These are phyloP conservation scores for Melozone crissalis DNA, from an alignment of 2,113 vertebrate species.

Conservation along the genomic window DNA sequence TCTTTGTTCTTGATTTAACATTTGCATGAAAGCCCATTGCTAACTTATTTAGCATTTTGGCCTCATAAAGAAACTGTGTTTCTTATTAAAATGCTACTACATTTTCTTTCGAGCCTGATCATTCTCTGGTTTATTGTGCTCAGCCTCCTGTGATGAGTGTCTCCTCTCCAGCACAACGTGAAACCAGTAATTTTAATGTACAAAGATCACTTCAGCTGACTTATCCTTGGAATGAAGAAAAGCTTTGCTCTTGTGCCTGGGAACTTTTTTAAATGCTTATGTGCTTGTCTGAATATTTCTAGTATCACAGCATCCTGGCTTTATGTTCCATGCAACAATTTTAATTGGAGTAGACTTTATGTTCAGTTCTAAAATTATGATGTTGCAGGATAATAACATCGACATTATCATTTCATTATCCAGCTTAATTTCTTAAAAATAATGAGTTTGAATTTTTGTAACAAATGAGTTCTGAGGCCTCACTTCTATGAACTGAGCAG, in stretches of 20 bases:
- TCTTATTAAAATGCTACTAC: not conserved
- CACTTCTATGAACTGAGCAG: not conserved
- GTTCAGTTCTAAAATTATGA: not conserved
- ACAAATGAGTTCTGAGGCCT: not conserved
- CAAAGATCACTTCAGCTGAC: constrained; percentile 48
- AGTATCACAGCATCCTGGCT: constrained; percentile 2
- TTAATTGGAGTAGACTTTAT: constrained; percentile 38
- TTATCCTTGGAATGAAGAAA: constrained; percentile 45
- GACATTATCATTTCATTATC: constrained; percentile 22
- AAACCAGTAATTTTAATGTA: not conserved
- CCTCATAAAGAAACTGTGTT: not conserved
- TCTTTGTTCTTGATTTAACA: not conserved
- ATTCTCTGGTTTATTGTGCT: constrained; percentile 1
- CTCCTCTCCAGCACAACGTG: not conserved
- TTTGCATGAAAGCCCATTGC: not conserved
- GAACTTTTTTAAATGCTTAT: constrained; percentile 34
- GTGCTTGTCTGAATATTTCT: constrained; percentile 32
- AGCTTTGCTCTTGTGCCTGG: constrained; percentile 43
- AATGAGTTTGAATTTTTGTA: not conserved
- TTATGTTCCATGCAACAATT: constrained; percentile 30
- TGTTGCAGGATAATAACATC: not conserved
- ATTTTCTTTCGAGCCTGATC: not conserved
- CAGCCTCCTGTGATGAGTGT: not conserved
- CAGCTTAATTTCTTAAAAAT: constrained; percentile 44
- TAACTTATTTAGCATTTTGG: constrained; percentile 19